Evolutionary conservation across 2,888 invertebrate genomes (phyloP), one percentile per base, ranked within the genome.

Genomic region (Drosophila kanekoi): DNA sequence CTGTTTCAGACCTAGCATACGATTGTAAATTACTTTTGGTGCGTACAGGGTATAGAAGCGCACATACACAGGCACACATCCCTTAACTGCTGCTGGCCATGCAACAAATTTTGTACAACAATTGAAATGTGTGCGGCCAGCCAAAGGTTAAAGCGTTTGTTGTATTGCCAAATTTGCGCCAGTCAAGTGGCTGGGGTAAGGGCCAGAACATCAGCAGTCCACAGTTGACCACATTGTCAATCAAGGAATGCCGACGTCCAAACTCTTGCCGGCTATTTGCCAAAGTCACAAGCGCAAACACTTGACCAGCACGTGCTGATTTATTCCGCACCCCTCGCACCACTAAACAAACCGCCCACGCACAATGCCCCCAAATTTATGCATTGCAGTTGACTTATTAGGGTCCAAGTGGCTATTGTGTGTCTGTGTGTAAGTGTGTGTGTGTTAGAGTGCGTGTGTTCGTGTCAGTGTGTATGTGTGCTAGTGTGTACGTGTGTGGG

Each of bases 301-400:
- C 83, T 88, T 76, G 80, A 56, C 77, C 72, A 64, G 61, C 73
- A 82, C 66, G 70, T 75, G 18, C 56, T 45, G 37, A 23, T 44
- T 51, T 41, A n/a, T n/a, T 9, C 33, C 33, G 4, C 13, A 10
- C 13, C 38, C 16, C 43, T 43, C 9, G 5, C 35, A 28, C 37
- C 43, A 10, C n/a, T 14, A 41, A 49, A 52, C 52, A 52, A 47
- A 59, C 33, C 28, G 0, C 69, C 61, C 63, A 47, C 44, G 58
- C 66, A 72, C 75, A 70, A 77, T 77, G 58, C 58, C 53, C 28
- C 57, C 9, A 80, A 89, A 85, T 89, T 85, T 89, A 85, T 85
- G 85, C 89, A 87, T 89, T 89, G 87, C 84, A 78, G 87, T 84
- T 85, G 87, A 84, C 90, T 86, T 89, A 86, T 89, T 85, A 80